Conservation (phyloP, 1,140 invertebrate species). For the Drosophila azteca region DNA sequence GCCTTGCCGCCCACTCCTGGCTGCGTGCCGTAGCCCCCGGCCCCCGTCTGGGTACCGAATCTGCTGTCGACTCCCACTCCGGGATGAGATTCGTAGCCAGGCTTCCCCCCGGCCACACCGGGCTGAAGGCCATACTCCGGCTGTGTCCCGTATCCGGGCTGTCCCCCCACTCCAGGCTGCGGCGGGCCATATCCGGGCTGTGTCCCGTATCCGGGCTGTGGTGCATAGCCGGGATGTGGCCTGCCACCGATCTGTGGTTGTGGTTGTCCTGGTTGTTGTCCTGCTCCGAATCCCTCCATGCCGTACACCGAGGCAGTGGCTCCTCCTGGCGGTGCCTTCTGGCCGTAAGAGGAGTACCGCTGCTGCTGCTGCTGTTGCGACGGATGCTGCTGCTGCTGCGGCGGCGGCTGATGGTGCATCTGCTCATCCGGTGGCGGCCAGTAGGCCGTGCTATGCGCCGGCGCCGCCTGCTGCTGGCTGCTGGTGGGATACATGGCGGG, state of each 20-base stretch:
- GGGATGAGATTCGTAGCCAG: too few species aligned
- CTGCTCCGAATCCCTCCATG: not conserved
- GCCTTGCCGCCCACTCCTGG: too few species aligned
- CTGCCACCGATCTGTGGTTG: too few species aligned
- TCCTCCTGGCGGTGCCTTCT: slow-evolving; percentile 14
- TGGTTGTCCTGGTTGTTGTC: not conserved
- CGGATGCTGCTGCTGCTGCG: slow-evolving; percentile 3
- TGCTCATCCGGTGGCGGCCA: slow-evolving; percentile 52
- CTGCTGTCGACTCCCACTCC: not conserved
- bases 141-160: too few species aligned
- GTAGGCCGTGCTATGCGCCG: slow-evolving; percentile 33
- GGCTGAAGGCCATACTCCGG: too few species aligned
- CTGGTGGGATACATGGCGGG: slow-evolving; percentile 38
- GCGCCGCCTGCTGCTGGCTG: slow-evolving; percentile 20
- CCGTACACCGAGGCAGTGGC: not conserved
- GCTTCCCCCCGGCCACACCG: too few species aligned
- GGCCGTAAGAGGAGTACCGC: slow-evolving; percentile 48
- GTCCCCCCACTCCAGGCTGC: not conserved
- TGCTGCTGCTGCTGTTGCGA: slow-evolving; percentile 22
- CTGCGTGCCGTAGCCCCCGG: too few species aligned
- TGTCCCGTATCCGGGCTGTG: slow-evolving; percentile 8
- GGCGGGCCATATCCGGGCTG: not conserved
- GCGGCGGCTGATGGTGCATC: slow-evolving; percentile 33
- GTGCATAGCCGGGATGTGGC: slow-evolving; percentile 24
- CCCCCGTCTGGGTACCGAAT: too few species aligned